Evolutionary conservation across 2,797 vertebrate genomes (phyloP), one percentile per base, ranked within the genome.

Genomic region (Hyperoplus lanceolatus): DNA sequence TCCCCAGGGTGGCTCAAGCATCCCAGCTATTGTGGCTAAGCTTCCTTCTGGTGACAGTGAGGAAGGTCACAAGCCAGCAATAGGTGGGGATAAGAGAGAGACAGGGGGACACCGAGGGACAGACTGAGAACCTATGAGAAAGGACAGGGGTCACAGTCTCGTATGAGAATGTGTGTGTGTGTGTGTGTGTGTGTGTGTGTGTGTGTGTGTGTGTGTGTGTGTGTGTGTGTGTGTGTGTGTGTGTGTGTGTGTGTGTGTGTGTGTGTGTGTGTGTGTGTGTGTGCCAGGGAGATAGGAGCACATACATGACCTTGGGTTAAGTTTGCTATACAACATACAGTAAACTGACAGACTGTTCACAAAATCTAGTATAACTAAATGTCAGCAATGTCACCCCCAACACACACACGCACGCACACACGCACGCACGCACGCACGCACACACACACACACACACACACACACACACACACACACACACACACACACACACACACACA

Each of bases 321-420:
- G 51, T 61, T 77, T 88, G 80, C 70, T 80, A 79, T 75, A 87
- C 80, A 79, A 21, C 1, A 21, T 21, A 21, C 21, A 21, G 21
- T 85, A 86, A 87, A 74, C 86, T 87, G 86, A 85, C 83, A 87
- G 75, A 84, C 75, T 66, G 72, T 62, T 84, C 73, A 62, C 75
- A 85, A 83, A 91, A 87, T 11, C 74, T 59, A 18, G 69, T 53
- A 64, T 66, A 69, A 73, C 51, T 64, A 63, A 87, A 86, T 85
- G 82, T 87, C 85, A 90, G 49, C 67, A 73, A 67, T 77, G 80
- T 82, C 75, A 77, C 43, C 18, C 36, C 56, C 2, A n/a, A 0
- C 14, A 55, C 57, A 49, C 36, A 61, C 46, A 59, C 46, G 70
- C 48, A 45, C 15, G 63, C 39, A 38, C 43, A 72, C 45, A 61